phyloP scores from a whole-genome alignment of 2,888 invertebrate species.

The Cyrtodaria siliqua region DNA sequence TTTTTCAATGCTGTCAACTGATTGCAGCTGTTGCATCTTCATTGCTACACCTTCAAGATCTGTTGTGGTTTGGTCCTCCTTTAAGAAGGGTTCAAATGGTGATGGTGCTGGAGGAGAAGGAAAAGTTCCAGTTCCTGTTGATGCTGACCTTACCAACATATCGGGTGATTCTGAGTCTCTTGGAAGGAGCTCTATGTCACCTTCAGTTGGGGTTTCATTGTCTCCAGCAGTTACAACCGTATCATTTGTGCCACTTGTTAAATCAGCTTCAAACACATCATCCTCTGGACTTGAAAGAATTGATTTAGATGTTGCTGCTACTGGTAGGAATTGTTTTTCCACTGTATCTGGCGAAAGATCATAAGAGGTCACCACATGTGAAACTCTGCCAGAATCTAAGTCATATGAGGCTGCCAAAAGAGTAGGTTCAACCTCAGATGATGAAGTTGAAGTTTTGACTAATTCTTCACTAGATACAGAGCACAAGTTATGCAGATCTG shows the following conservation, averaged over 20 bases:
- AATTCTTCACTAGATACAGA: slow-evolving; percentile 79
- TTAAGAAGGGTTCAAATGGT: slow-evolving; percentile 67
- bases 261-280: slow-evolving; percentile 85
- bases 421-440: slow-evolving; percentile 94
- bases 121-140: slow-evolving; percentile 57
- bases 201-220: slow-evolving; percentile 69
- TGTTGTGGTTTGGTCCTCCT: slow-evolving; percentile 60
- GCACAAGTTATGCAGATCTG: slow-evolving; percentile 73
- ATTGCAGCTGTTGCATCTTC: slow-evolving; percentile 67
- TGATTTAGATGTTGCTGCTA: slow-evolving; percentile 86
- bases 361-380: slow-evolving; percentile 84
- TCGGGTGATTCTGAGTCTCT: slow-evolving; percentile 47
- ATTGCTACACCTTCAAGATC: slow-evolving; percentile 73
- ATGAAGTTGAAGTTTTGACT: slow-evolving; percentile 86
- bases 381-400: slow-evolving; percentile 87
- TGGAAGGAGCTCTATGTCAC: slow-evolving; percentile 58
- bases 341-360: slow-evolving; percentile 84
- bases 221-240: slow-evolving; percentile 33
- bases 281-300: slow-evolving; percentile 86
- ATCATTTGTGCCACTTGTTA: slow-evolving; percentile 68
- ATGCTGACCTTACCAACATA: slow-evolving; percentile 34
- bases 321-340: slow-evolving; percentile 89
- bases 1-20: slow-evolving; percentile 32
- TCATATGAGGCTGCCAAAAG: slow-evolving; percentile 96
- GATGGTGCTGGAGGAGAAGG: slow-evolving; percentile 80